Conservation (phyloP, 2,113 vertebrate genomes). For the Ranitomeya variabilis region DNA sequence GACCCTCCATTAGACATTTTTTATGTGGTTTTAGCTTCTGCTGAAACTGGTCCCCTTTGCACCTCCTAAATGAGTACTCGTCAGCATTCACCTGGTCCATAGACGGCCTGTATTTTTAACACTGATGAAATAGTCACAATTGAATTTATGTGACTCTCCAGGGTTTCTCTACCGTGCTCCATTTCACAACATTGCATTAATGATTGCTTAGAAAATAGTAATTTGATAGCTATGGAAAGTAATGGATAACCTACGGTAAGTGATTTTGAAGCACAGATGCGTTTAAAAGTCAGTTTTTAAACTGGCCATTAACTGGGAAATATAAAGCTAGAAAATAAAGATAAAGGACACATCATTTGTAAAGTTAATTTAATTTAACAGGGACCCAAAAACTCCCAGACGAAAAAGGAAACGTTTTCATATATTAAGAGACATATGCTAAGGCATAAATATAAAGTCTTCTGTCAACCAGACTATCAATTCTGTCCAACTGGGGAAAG, state of each 20-base stretch:
- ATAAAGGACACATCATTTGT: not conserved
- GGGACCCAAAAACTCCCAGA: not conserved
- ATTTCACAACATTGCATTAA: slow-evolving; percentile 10
- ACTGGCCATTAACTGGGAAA: not conserved
- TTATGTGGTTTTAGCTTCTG: not conserved
- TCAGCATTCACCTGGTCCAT: not conserved
- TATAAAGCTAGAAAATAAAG: not conserved
- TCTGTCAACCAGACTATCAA: not conserved
- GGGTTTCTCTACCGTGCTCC: not conserved
- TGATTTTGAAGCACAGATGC: not conserved
- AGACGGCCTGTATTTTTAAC: not conserved
- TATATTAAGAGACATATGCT: not conserved
- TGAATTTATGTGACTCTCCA: not conserved
- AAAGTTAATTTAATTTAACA: not conserved
- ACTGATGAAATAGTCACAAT: not conserved
- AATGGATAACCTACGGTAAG: slow-evolving; percentile 10
- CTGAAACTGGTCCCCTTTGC: not conserved
- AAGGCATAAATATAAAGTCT: not conserved
- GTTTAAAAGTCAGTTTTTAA: not conserved
- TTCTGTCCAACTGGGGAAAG: not conserved
- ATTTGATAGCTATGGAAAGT: slow-evolving; percentile 5
- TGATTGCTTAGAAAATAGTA: slow-evolving; percentile 17
- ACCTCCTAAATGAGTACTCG: not conserved
- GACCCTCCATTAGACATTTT: not conserved
- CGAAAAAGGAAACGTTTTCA: not conserved